A percentile compares a stretch with the other conserved stretches of the same genome.
Conservation (phyloP, 2,797 vertebrate genomes). For the Sebastolobus alascanus region DNA sequence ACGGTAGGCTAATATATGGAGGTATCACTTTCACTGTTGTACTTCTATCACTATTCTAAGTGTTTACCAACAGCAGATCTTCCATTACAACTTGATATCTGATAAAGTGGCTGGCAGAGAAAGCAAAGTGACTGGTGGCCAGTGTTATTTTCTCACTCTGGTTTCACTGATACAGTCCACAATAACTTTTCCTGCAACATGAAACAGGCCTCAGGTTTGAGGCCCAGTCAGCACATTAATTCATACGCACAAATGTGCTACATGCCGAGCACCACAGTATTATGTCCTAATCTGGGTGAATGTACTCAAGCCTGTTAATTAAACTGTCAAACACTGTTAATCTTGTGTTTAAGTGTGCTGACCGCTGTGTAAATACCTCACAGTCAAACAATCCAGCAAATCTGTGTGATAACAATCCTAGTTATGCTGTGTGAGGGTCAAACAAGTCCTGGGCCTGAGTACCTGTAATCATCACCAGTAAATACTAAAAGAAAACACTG, state of each 20-base stretch:
- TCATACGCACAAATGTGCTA: background rate
- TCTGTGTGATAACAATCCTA: constrained; percentile 1
- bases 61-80: background rate
- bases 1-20: background rate
- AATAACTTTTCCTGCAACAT: background rate
- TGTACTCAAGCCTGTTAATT: constrained; percentile 14
- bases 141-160: constrained; percentile 3
- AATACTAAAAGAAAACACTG: background rate
- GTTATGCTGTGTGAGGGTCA: background rate
- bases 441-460: background rate
- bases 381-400: background rate
- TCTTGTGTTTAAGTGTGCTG: constrained; percentile 7
- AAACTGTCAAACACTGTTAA: constrained; percentile 39
- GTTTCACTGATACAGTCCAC: background rate
- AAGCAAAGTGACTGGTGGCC: background rate
- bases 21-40: too few species aligned
- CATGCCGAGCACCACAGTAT: constrained; percentile 8
- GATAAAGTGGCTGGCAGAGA: background rate
- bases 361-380: background rate
- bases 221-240: background rate
- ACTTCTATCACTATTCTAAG: too few species aligned
- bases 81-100: background rate
- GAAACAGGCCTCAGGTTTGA: background rate
- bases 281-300: background rate
- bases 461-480: background rate